phyloP scores from a whole-genome alignment of 1,140 invertebrate genomes.

The Neotoxoptera formosana region DNA sequence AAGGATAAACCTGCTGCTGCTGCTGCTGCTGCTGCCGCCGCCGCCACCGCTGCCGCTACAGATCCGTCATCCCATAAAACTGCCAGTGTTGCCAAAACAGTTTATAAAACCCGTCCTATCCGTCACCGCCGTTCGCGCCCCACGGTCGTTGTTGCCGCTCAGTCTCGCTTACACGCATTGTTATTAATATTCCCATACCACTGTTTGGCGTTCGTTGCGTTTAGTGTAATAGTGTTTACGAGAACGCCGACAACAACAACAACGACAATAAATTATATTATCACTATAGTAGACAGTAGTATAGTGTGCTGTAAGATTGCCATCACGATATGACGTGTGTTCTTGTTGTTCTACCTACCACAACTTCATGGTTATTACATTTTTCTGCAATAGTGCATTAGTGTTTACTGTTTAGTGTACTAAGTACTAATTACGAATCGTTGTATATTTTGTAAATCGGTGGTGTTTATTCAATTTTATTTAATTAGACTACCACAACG shows the following conservation, averaged over 20 bases:
- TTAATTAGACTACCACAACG: neutral
- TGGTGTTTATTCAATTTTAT: neutral
- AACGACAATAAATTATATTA: neutral
- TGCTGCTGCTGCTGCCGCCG: neutral
- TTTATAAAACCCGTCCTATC: slow-evolving; percentile 53
- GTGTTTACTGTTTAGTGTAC: no score
- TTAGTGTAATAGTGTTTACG: neutral
- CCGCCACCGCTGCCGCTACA: slow-evolving; percentile 42
- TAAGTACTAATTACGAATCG: neutral
- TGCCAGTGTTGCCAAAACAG: slow-evolving; percentile 57
- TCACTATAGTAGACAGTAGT: no score
- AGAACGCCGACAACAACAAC: neutral
- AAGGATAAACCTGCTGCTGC: slow-evolving; percentile 56
- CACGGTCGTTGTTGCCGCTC: neutral
- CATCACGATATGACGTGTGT: neutral
- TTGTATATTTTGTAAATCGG: neutral
- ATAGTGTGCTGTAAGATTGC: neutral
- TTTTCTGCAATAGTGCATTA: neutral
- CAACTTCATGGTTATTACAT: neutral
- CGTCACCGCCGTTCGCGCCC: slow-evolving; percentile 27
- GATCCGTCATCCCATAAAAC: slow-evolving; percentile 56
- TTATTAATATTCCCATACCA: neutral
- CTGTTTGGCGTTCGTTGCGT: neutral
- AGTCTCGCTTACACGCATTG: neutral
- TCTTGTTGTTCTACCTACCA: neutral